Conservation (phyloP, 2,888 invertebrate species). For the Argyresthia goedartella region DNA sequence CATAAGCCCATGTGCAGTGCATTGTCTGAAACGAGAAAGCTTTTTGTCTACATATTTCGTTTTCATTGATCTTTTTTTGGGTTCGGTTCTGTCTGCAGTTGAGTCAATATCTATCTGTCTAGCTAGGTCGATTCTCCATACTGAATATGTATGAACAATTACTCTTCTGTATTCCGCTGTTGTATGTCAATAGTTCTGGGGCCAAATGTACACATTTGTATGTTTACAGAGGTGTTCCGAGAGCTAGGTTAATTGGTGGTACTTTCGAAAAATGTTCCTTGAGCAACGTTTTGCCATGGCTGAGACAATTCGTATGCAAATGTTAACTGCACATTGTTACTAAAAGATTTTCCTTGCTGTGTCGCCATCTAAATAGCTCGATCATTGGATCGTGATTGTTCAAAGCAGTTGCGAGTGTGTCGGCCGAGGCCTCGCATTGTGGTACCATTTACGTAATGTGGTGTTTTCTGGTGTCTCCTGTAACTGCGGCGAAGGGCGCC, state of each 20-base stretch:
- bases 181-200: too few species aligned
- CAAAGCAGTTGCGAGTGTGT: slow-evolving; percentile 2
- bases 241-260: not conserved
- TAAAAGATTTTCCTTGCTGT: not conserved
- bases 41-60: too few species aligned
- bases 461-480: slow-evolving; percentile 4
- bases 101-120: too few species aligned
- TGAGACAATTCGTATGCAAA: slow-evolving; percentile 2
- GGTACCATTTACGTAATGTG: slow-evolving; percentile 7
- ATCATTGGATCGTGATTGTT: not conserved
- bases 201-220: not conserved
- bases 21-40: too few species aligned
- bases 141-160: too few species aligned
- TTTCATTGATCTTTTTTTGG: too few species aligned
- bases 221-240: not conserved
- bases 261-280: slow-evolving; percentile 1
- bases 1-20: too few species aligned
- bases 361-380: not conserved
- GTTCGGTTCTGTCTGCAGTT: too few species aligned
- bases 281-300: not conserved
- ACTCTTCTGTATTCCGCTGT: too few species aligned
- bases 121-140: too few species aligned
- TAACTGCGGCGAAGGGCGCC: not conserved
- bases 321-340: not conserved
- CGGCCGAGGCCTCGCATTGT: slow-evolving; percentile 2